A percentile compares a stretch with the other conserved stretches of the same genome.
These are phyloP conservation scores for Bombyx mandarina DNA, from an alignment of 1,140 invertebrate genomes.

Conservation along the genomic window DNA sequence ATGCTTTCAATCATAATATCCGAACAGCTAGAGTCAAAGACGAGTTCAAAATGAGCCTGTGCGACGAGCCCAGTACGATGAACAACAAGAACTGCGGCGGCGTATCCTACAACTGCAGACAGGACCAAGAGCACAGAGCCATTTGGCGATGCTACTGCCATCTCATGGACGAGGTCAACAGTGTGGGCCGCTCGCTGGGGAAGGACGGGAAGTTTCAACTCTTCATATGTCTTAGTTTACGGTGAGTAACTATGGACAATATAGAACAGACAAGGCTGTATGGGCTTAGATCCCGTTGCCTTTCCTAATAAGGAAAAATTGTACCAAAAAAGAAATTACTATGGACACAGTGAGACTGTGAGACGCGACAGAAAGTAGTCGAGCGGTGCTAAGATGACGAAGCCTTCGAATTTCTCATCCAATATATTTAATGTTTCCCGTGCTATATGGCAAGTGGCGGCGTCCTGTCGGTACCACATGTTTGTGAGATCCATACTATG, in stretches of 20 bases:
- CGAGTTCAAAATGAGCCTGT: conserved; percentile 83
- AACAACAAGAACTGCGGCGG: conserved; percentile 77
- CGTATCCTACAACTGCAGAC: conserved; percentile 83
- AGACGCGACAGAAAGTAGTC: no score
- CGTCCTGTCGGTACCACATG: no score
- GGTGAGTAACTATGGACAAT: conserved; percentile 78
- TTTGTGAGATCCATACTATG: no score
- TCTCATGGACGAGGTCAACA: conserved; percentile 87
- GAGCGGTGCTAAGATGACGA: no score
- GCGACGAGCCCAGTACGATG: conserved; percentile 74
- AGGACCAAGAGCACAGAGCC: conserved; percentile 79
- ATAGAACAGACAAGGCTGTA: no score
- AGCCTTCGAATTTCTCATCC: no score
- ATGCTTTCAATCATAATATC: conserved; percentile 19
- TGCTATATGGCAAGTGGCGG: no score
- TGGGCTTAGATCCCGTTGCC: no score
- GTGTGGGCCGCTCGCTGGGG: conserved; percentile 87
- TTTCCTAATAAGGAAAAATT: no score
- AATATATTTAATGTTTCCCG: no score
- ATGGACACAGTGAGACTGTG: no score
- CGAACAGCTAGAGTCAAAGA: conserved; percentile 84
- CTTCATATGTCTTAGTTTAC: conserved; percentile 92
- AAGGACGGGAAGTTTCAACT: conserved; percentile 99
- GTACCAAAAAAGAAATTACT: no score
- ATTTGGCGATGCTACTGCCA: conserved; percentile 84